Evolutionary conservation across 2,888 invertebrate species (phyloP), one percentile per base, ranked within the genome.

Genomic region (Harmothoe impar): DNA sequence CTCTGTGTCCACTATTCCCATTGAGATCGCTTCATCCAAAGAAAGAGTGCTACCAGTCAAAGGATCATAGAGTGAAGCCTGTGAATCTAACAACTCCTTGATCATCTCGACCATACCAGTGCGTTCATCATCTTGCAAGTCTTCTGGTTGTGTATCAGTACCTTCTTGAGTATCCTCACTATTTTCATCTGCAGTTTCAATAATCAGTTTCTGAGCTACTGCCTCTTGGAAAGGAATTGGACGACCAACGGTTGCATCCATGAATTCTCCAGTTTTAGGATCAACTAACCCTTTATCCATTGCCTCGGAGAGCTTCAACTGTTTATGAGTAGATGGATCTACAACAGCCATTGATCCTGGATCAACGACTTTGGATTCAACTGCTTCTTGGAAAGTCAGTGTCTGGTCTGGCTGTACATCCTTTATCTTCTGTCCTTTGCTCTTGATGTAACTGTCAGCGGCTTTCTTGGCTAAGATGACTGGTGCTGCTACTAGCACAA

Each of bases 131-230:
- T 54, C 56, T 25, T 54, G n/a, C 3, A 17, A 20, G 1, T n/a
- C 86, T 43, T 84, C 84, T n/a, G 20, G 29, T 25, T 5, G 77
- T 31, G 43, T 35, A 10, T 54, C 33, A 12, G n/a, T 23, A 5
- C 17, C 31, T 33, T 89, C 33, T 52, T 31, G 56, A 20, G 52
- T 25, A 68, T 23, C 62, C n/a, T 33, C 62, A 29, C 25, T 29
- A 0, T 17, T 15, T 35, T 20, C 43, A 51, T 77, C 78, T 68
- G 17, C 77, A 33, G 35, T 15, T 23, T 68, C 51, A n/a, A 99
- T 99, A 90, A 99, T 96, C 29, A 99, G 97, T 33, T 98, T 99
- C 29, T 97, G 96, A 33, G 97, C 97, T 91, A 99, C 97, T 0
- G 99, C 98, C 96, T 99, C 98, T 92, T 98, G 96, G 93, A 99